phyloP scores from a whole-genome alignment of 2,888 invertebrate genomes.

The Ommatoiulus sabulosus region DNA sequence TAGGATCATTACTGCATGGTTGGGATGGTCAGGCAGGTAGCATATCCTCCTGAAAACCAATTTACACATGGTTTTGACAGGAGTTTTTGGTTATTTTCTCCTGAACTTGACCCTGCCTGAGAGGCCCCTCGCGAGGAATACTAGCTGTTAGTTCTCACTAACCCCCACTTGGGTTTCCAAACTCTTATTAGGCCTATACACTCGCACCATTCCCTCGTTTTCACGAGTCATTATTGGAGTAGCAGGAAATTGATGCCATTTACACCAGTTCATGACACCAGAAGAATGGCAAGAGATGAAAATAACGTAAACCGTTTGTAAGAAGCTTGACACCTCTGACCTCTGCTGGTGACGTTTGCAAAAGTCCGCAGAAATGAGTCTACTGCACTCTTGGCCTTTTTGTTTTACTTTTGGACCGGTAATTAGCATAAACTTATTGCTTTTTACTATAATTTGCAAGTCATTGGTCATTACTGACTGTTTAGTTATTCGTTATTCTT shows the following conservation, averaged over 20 bases:
- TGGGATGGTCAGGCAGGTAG: not conserved
- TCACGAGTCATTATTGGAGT: slow-evolving; percentile 23
- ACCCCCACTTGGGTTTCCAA: slow-evolving; percentile 20
- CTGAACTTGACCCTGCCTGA: not conserved
- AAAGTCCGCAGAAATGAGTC: not conserved
- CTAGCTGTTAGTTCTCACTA: not conserved
- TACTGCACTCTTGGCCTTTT: slow-evolving; percentile 18
- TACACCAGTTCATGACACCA: slow-evolving; percentile 34
- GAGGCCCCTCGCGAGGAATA: not conserved
- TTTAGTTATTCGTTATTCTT: not conserved
- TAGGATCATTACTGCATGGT: not conserved
- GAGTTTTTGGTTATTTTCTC: not conserved
- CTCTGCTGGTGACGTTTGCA: not conserved
- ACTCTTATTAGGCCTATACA: slow-evolving; percentile 14
- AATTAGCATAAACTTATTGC: slow-evolving; percentile 11
- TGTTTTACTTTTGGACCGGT: not conserved
- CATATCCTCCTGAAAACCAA: not conserved
- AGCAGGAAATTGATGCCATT: slow-evolving; percentile 27
- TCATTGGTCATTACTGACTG: not conserved
- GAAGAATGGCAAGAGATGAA: slow-evolving; percentile 11
- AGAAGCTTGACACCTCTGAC: not conserved
- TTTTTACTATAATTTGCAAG: not conserved
- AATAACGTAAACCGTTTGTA: not conserved
- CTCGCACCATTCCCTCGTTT: not conserved
- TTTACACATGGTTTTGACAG: not conserved